These are phyloP conservation scores for Aurelia sp. DNA, from an alignment of 30 jellyfish, hydroid and myxozoan genomes.

Conservation along the genomic window DNA sequence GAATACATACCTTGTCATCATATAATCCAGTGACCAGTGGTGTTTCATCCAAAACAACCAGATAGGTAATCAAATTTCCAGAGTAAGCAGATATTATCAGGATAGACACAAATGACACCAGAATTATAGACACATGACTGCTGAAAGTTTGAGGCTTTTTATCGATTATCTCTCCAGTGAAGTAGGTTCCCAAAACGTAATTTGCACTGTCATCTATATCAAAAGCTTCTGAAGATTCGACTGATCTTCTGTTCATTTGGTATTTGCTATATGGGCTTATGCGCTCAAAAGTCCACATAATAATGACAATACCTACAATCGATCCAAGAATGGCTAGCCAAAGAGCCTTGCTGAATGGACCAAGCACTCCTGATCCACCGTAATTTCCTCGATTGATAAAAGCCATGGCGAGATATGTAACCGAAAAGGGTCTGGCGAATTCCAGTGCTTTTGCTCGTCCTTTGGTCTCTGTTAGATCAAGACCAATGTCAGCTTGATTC, in stretches of 20 bases:
- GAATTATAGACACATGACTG: conserved; percentile 37
- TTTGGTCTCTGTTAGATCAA: conserved; percentile 34
- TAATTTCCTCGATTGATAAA: conserved; percentile 21
- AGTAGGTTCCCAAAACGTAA: conserved; percentile 59
- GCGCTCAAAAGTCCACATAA: conserved; percentile 44
- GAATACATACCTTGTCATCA: conserved; percentile 45
- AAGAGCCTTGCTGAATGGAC: conserved; percentile 43
- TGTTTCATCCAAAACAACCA: conserved; percentile 56
- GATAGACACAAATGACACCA: conserved; percentile 47
- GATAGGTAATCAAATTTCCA: conserved; percentile 60
- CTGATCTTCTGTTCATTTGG: conserved; percentile 4
- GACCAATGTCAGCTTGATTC: conserved; percentile 14
- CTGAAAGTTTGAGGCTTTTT: conserved; percentile 61
- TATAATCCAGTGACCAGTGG: conserved; percentile 39
- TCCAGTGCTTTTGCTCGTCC: conserved; percentile 1
- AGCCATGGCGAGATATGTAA: conserved; percentile 11
- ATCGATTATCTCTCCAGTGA: conserved; percentile 76
- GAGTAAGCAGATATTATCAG: conserved; percentile 64
- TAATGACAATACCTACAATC: conserved; percentile 14
- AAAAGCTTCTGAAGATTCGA: conserved; percentile 17
- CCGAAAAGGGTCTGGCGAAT: conserved; percentile 10
- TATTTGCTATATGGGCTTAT: conserved; percentile 37
- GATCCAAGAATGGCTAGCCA: conserved; percentile 34
- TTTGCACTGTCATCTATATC: conserved; percentile 63
- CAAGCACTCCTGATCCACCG: conserved; percentile 39